A percentile compares a stretch with the other conserved stretches of the same genome.
Conservation (phyloP, 2,797 vertebrate genomes). For the Gobionotothen gibberifrons region DNA sequence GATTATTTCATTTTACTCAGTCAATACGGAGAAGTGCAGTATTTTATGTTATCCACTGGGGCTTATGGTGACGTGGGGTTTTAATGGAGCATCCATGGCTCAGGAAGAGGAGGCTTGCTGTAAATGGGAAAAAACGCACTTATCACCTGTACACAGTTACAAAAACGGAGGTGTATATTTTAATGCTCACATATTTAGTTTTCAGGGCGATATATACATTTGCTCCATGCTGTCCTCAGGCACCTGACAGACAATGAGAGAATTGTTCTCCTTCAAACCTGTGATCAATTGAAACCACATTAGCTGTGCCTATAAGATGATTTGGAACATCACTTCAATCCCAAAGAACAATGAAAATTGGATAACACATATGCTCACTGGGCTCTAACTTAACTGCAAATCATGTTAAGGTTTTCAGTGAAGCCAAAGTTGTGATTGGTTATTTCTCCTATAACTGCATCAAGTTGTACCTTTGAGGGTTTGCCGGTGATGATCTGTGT, state of each 20-base stretch:
- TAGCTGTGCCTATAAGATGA: conserved; percentile 92
- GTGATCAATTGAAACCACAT: conserved; percentile 94
- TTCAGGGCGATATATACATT: conserved; percentile 61
- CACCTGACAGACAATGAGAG: conserved; percentile 87
- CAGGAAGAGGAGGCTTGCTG: conserved; percentile 65
- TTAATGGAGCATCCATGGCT: conserved; percentile 83
- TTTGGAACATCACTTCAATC: conserved; percentile 93
- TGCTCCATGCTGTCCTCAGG: conserved; percentile 84
- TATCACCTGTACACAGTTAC: conserved; percentile 67
- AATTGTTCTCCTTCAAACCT: conserved; percentile 88
- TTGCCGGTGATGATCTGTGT: conserved; percentile 81
- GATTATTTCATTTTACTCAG: conserved; percentile 97
- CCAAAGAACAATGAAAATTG: conserved; percentile 92
- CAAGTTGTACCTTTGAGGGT: conserved; percentile 82
- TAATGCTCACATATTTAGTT: conserved; percentile 67
- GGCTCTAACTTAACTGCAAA: conserved; percentile 85
- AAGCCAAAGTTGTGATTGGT: conserved; percentile 87
- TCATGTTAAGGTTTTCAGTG: conserved; percentile 89
- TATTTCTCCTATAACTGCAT: conserved; percentile 86
- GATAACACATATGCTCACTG: conserved; percentile 89
- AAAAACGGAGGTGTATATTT: conserved; percentile 67
- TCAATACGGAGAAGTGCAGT: conserved; percentile 93
- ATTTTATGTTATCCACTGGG: conserved; percentile 89
- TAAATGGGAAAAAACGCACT: conserved; percentile 39
- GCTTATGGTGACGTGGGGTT: conserved; percentile 81